Evolutionary conservation across 2,797 vertebrate species (phyloP).

Genomic region (Limosa lapponica): DNA sequence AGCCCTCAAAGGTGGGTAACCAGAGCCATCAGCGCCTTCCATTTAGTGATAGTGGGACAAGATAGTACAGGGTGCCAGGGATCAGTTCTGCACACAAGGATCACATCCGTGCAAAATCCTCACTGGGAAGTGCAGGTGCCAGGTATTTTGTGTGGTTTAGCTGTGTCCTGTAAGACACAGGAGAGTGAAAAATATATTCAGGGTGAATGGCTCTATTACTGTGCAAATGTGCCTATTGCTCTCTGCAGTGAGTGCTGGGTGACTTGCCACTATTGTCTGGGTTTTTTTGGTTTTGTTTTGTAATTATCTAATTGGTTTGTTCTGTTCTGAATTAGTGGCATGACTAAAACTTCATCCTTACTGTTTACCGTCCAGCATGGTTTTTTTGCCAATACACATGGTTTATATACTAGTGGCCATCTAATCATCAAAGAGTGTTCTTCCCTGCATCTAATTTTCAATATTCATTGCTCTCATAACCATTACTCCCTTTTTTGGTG

Average conservation of each 20-base stretch:
- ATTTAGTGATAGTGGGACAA: background rate
- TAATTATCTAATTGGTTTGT: background rate
- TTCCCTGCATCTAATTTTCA: background rate
- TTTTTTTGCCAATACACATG: background rate
- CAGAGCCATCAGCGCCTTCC: background rate
- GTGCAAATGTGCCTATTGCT: background rate
- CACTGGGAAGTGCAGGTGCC: background rate
- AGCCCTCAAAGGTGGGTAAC: background rate
- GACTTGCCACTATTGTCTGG: background rate
- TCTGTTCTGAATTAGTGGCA: background rate
- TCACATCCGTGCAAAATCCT: background rate
- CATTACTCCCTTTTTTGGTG: background rate
- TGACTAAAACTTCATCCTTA: background rate
- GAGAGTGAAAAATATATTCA: rapidly evolving
- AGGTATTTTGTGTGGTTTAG: background rate
- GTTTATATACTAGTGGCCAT: background rate
- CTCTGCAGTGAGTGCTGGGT: background rate
- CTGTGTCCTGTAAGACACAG: background rate
- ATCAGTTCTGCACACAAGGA: background rate
- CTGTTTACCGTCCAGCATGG: background rate
- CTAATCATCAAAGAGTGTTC: background rate
- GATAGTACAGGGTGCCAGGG: background rate
- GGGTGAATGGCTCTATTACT: background rate
- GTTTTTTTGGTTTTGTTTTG: background rate
- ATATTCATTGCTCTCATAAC: background rate